Evolutionary conservation across 2,888 invertebrate species (phyloP).

Genomic region (Theretra japonica): DNA sequence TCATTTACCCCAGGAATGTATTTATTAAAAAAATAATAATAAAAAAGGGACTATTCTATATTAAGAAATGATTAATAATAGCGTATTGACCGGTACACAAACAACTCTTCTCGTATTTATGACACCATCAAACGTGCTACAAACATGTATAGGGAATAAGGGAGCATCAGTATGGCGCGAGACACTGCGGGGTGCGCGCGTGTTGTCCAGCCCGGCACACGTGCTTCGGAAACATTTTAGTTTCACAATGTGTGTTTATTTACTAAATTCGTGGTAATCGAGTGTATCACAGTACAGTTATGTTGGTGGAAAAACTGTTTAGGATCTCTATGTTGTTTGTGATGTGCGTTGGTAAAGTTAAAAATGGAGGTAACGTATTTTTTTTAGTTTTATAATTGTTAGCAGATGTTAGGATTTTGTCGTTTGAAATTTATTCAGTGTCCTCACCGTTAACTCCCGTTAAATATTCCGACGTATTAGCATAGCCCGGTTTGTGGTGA

Average conservation of each 20-base stretch:
- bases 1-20: not conserved
- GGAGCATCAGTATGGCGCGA: constrained; percentile 59
- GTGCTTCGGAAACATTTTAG: constrained; percentile 4
- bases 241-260: constrained; percentile 12
- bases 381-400: constrained; percentile 1
- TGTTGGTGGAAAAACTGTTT: constrained; percentile 38
- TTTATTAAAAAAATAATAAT: too few species aligned
- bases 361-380: constrained; percentile 67
- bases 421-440: constrained; percentile 7
- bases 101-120: constrained; percentile 25
- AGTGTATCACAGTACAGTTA: constrained; percentile 21
- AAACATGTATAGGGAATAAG: constrained; percentile 40
- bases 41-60: not conserved
- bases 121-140: constrained; percentile 31
- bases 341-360: constrained; percentile 61
- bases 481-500: not conserved
- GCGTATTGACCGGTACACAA: constrained; percentile 20
- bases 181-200: constrained; percentile 52
- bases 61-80: constrained; percentile 18
- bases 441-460: not conserved
- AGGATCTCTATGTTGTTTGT: constrained; percentile 60
- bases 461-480: constrained; percentile 12
- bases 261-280: constrained; percentile 17
- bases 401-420: not conserved
- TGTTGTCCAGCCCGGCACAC: constrained; percentile 33